Evolutionary conservation across 2,797 vertebrate species (phyloP), one percentile per base, ranked within the genome.

Genomic region (Sebastes steindachneri): DNA sequence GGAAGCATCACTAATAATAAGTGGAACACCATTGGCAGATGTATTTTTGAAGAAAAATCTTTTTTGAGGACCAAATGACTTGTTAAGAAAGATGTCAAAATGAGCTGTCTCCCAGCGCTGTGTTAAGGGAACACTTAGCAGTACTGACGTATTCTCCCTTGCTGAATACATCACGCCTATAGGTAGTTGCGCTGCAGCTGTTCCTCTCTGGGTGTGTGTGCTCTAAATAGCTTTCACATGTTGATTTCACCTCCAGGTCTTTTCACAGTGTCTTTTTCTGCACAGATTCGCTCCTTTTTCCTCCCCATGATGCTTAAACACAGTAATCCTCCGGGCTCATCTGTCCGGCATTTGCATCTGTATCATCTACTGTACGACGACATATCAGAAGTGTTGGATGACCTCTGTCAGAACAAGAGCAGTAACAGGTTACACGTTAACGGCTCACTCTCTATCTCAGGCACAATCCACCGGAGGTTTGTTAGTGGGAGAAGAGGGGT

Each of bases 401-500:
- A 92, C 88, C 90, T 92, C 88, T 80, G 80, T 73, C 53, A 84
- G 84, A 92, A 81, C 69, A 80, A 63, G 63, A 86, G 75, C 77
- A 66, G 77, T 70, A 80, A 87, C 82, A 87, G 80, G 89, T 90
- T 83, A 75, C 76, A 68, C 55, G 55, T 80, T 63, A 79, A 79
- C 31, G 15, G 80, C 79, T 88, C 78, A 10, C 71, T 79, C 73
- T 85, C 12, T 12, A 7, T 73, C 75, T 87, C 73, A 71, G 74
- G 86, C 69, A 45, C 79, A 84, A 89, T 81, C 83, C 94, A 89
- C 91, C 70, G 58, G 92, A 88, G 94, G 85, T 93, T 94, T 94
- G 92, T 94, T 93, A 92, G 90, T 19, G 8, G 35, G 55, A 84
- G 62, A 83, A 86, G 62, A 91, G 59, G 62, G 53, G 66, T 73